These are phyloP conservation scores for Quadroppia sp. DNA, from an alignment of 2,888 invertebrate genomes.

Conservation along the genomic window DNA sequence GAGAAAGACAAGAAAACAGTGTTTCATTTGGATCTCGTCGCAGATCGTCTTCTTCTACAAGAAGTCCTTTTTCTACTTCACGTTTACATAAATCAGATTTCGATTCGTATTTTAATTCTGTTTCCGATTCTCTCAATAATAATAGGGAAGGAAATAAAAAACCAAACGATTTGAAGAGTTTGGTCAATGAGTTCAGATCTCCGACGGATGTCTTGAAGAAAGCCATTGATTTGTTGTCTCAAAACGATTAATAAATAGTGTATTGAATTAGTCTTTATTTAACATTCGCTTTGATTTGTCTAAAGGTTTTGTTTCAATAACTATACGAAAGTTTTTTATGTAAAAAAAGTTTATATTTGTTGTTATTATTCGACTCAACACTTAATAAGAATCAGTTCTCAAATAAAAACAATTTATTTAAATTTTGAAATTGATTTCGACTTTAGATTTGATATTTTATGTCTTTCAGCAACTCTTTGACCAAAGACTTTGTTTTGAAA, in stretches of 20 bases:
- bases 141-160: not conserved
- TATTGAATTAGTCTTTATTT: not conserved
- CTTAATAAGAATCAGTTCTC: too few species aligned
- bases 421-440: too few species aligned
- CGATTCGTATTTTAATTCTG: constrained; percentile 22
- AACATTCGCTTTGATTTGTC: too few species aligned
- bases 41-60: constrained; percentile 18
- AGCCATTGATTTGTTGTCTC: constrained; percentile 23
- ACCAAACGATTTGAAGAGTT: not conserved
- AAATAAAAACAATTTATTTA: too few species aligned
- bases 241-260: not conserved
- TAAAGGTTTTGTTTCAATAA: too few species aligned
- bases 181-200: not conserved
- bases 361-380: too few species aligned
- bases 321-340: too few species aligned
- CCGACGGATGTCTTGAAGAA: constrained; percentile 4
- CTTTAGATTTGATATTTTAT: too few species aligned
- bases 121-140: not conserved
- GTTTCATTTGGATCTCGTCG: not conserved
- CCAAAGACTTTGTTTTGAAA: too few species aligned
- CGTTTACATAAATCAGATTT: constrained; percentile 12
- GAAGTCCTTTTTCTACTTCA: constrained; percentile 21
- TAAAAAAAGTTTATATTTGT: too few species aligned
- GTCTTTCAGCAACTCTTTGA: too few species aligned
- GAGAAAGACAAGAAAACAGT: not conserved